A percentile compares a stretch with the other conserved stretches of the same genome.
These are phyloP conservation scores for Mergus octosetaceus DNA, from an alignment of 2,797 vertebrate species.

Conservation along the genomic window DNA sequence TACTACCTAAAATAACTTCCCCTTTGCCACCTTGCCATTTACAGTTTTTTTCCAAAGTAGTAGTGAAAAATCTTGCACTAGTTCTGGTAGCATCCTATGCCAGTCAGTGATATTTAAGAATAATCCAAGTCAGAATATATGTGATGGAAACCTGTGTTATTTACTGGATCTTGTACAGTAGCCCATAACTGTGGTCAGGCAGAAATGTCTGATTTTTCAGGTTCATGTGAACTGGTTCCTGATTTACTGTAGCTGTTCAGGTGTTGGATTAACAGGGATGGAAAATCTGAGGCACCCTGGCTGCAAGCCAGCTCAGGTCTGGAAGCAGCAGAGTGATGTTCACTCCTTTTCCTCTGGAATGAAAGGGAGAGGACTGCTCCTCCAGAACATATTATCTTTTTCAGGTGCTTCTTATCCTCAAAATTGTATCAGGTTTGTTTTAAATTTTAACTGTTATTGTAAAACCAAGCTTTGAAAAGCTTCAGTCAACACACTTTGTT, in stretches of 20 bases:
- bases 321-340: neutral
- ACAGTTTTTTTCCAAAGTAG: neutral
- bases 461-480: neutral
- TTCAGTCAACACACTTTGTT: neutral
- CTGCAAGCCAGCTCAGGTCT: neutral
- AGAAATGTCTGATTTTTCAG: conserved; percentile 13
- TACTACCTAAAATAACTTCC: neutral
- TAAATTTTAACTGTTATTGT: neutral
- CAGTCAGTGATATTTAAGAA: neutral
- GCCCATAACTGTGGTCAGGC: neutral
- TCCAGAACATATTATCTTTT: neutral
- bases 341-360: neutral
- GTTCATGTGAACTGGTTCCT: neutral
- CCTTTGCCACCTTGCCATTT: neutral
- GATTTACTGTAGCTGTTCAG: neutral
- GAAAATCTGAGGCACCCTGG: neutral
- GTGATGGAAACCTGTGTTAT: neutral
- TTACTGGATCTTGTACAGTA: neutral
- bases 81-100: neutral
- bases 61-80: neutral
- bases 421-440: neutral
- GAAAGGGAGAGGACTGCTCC: neutral
- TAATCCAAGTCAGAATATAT: neutral
- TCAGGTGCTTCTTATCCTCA: neutral
- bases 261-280: neutral